phyloP scores from a whole-genome alignment of 1,140 invertebrate genomes.

The Triops longicaudatus region DNA sequence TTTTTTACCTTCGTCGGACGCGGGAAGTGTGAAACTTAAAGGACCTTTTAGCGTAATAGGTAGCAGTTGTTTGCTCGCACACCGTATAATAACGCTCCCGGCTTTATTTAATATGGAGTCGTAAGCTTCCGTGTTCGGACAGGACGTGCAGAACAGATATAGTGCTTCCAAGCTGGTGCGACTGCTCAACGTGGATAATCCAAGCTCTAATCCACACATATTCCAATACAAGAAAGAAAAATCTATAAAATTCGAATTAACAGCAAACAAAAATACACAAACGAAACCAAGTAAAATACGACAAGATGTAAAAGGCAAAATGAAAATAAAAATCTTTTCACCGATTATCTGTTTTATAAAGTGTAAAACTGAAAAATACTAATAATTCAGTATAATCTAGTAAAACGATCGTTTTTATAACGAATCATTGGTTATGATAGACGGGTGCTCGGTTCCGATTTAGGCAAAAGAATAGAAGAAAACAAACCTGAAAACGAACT shows the following conservation, averaged over 20 bases:
- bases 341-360: no score
- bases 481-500: no score
- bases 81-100: slow-evolving; percentile 54
- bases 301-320: no score
- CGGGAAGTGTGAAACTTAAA: slow-evolving; percentile 47
- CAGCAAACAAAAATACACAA: no score
- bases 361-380: no score
- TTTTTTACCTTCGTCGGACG: slow-evolving; percentile 33
- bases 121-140: slow-evolving; percentile 55
- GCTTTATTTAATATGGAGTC: slow-evolving; percentile 52
- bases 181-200: background rate
- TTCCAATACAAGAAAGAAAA: background rate
- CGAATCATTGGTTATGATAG: no score
- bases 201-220: background rate
- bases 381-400: no score
- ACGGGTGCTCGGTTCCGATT: no score
- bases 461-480: no score
- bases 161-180: slow-evolving; percentile 33
- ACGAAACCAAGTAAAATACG: no score
- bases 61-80: slow-evolving; percentile 52
- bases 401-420: no score
- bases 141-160: slow-evolving; percentile 53
- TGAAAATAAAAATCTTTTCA: no score
- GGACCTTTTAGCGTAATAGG: slow-evolving; percentile 43
- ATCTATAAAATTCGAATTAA: background rate